phyloP scores from a whole-genome alignment of 2,797 vertebrate species.

The Heterohyrax brucei region DNA sequence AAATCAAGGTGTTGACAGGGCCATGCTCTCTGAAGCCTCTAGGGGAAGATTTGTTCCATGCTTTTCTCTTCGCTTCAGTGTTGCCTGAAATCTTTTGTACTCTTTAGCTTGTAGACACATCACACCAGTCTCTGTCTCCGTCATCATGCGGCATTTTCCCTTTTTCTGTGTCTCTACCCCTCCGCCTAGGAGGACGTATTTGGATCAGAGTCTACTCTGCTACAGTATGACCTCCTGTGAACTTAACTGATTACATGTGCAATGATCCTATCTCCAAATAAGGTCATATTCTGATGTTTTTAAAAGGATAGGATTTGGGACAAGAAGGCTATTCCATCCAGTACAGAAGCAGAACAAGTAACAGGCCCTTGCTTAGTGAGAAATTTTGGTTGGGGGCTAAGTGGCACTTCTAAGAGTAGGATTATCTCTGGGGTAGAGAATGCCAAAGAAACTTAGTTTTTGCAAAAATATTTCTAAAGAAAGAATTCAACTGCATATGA shows the following conservation, averaged over 20 bases:
- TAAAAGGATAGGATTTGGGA: not conserved
- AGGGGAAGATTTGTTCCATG: not conserved
- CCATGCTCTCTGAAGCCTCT: not conserved
- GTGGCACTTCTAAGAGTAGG: not conserved
- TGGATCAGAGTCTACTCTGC: not conserved
- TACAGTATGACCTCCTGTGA: not conserved
- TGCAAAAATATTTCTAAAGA: slow-evolving; percentile 20
- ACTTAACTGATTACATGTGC: not conserved
- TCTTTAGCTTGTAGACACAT: not conserved
- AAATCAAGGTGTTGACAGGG: not conserved
- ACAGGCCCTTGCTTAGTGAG: not conserved
- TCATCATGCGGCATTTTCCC: not conserved
- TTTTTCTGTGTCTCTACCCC: not conserved
- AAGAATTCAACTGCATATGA: slow-evolving; percentile 34
- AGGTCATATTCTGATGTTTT: not conserved
- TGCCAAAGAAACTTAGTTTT: slow-evolving; percentile 30
- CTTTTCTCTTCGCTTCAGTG: not conserved
- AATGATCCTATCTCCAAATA: not conserved
- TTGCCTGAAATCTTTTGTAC: not conserved
- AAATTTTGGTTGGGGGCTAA: not conserved
- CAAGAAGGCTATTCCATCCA: not conserved
- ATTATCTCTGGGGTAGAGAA: not conserved
- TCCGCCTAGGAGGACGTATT: not conserved
- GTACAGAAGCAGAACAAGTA: slow-evolving; percentile 2
- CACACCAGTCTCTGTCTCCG: not conserved